Conservation (phyloP, 2,113 vertebrate species). For the Prunella himalayana region DNA sequence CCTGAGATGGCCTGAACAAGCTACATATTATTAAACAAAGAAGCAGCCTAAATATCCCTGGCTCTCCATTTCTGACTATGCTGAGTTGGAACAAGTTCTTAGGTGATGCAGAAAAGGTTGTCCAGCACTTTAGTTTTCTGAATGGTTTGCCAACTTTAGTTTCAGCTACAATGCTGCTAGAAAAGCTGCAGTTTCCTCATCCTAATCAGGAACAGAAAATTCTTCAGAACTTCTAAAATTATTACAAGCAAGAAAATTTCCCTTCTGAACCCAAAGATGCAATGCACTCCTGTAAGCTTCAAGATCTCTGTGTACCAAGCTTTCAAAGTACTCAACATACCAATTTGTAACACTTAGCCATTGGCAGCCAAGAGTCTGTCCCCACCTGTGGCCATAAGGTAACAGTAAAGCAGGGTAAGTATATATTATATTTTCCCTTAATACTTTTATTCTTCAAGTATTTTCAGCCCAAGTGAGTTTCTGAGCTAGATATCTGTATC, state of each 20-base stretch:
- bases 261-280: background rate
- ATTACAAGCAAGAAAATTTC: background rate
- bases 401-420: background rate
- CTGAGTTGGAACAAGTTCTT: background rate
- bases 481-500: background rate
- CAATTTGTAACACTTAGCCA: background rate
- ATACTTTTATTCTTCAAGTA: background rate
- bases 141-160: background rate
- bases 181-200: background rate
- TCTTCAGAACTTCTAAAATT: background rate
- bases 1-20: background rate
- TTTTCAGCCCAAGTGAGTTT: background rate
- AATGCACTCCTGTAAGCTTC: background rate
- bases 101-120: background rate
- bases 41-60: background rate
- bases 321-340: background rate
- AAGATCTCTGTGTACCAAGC: background rate
- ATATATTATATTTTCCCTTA: background rate
- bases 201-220: background rate
- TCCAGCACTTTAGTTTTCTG: background rate
- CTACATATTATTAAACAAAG: background rate
- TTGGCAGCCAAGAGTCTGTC: background rate
- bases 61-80: background rate
- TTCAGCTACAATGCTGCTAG: background rate
- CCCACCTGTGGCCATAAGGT: background rate